Evolutionary conservation across 2,888 invertebrate species (phyloP), one percentile per base, ranked within the genome.

Genomic region (Imbricaverruca yamaguchii): DNA sequence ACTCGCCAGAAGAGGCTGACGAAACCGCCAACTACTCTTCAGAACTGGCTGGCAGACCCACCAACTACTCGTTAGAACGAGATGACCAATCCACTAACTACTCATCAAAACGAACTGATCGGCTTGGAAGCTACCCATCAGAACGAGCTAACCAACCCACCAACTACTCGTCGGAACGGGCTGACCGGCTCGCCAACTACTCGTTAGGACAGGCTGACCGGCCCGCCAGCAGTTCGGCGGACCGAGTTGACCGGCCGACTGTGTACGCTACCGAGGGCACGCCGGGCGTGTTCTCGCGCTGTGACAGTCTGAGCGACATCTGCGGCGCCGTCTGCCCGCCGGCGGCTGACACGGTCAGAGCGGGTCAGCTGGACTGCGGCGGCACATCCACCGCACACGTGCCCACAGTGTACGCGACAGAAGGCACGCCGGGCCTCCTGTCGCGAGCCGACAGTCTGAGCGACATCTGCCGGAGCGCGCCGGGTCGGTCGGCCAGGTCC

Each of bases 221-320:
- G 7, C 39, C 59, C 21, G 7, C 59, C 15, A 23, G 13, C 11
- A n/a, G 7, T 21, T 13, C 80, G 13, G 55, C 79, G 57, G 80
- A 69, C 39, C 80, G 65, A 55, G 25, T 80, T 21, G 83, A 25
- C 80, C 81, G 10, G 81, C 80, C 81, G 83, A 84, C 61, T 10
- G 80, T 88, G 82, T 87, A 85, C 63, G 87, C 86, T 7, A 81
- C 83, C 81, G 78, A 89, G 88, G 84, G 85, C 23, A 79, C 78
- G 13, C 79, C 79, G 1, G 81, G 79, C 21, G 59, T 57, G 21
- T 82, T 82, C 69, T 82, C 82, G n/a, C 63, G 82, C 23, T 69
- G 74, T 11, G 82, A 82, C 53, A 57, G 79, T 18, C 57, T 79
- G 13, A 79, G 79, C 57, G 79, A 79, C 79, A 79, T 79, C 59